Evolutionary conservation across 1,140 invertebrate genomes (phyloP), one percentile per base, ranked within the genome.

Genomic region (Listronotus oregonensis): DNA sequence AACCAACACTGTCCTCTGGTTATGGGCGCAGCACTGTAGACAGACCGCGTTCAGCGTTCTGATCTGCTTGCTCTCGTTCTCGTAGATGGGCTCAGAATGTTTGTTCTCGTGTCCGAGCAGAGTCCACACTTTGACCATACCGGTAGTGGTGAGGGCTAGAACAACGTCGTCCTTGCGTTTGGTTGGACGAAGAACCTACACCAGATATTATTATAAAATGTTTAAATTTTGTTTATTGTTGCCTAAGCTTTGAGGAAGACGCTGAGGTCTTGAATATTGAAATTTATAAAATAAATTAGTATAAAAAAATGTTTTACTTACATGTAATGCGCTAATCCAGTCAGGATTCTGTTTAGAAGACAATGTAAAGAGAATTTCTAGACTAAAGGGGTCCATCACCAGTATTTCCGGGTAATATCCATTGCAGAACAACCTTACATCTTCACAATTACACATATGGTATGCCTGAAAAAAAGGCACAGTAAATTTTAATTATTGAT

Each of bases 61-160:
- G 39, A 99, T 97, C 77, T 95, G 93, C 80, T 99, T 99, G 32
- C 95, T 98, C 79, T 99, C 97, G 80, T 99, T 95, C 80, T 99
- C 97, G 77, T 94, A 96, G 34, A 98, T 87, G 0, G 93, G 90
- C 74, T 95, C 89, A 9, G 88, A 88, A 71, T 91, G 89, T 73
- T 91, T 93, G 71, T 91, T 89, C 78, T 98, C 96, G 64, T 90
- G 87, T 6, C 94, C 94, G 37, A 89, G 83, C 3, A 99, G 82
- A 0, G 95, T 97, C 97, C 97, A 99, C 0, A 99, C 93, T 83
- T 99, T 99, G 6, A 99, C 94, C 50, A 94, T 95, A 34, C 97
- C 97, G 11, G 95, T 95, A 39, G 96, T 96, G 9, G 96, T 97
- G 46, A 99, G 86, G 14, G 94, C 97, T 71, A 99, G 82, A 6